Evolutionary conservation across 2,888 invertebrate species (phyloP).

Genomic region (Epistrophe grossulariae): DNA sequence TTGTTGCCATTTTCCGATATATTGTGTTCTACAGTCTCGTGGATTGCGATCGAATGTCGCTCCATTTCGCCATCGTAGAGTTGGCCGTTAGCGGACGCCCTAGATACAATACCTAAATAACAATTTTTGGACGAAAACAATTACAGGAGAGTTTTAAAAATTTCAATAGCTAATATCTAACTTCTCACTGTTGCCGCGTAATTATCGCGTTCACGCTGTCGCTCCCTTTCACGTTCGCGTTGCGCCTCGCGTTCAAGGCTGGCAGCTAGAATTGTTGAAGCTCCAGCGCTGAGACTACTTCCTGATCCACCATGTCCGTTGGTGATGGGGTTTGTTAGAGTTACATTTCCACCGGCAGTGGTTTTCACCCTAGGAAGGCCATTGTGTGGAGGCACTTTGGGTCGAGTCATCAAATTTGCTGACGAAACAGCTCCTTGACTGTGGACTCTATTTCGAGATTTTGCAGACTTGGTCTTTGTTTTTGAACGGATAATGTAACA

Average conservation of each 20-base stretch:
- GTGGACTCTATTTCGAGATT: slow-evolving; percentile 82
- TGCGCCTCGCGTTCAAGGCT: slow-evolving; percentile 83
- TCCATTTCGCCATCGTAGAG: slow-evolving; percentile 84
- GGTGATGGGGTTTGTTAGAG: slow-evolving; percentile 81
- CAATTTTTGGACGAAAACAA: slow-evolving; percentile 67
- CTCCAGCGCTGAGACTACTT: slow-evolving; percentile 86
- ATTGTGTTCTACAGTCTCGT: slow-evolving; percentile 71
- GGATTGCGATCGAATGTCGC: slow-evolving; percentile 80
- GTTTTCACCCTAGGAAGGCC: slow-evolving; percentile 65
- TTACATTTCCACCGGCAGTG: slow-evolving; percentile 79
- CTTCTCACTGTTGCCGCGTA: slow-evolving; percentile 86
- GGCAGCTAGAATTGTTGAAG: slow-evolving; percentile 87
- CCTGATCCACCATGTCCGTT: slow-evolving; percentile 84
- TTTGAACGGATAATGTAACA: slow-evolving; percentile 90
- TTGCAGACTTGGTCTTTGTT: slow-evolving; percentile 80
- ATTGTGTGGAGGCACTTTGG: slow-evolving; percentile 77
- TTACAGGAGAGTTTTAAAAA: slow-evolving; percentile 66
- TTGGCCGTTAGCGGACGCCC: slow-evolving; percentile 84
- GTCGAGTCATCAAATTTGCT: slow-evolving; percentile 82
- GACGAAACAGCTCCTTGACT: slow-evolving; percentile 83
- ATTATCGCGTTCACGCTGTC: slow-evolving; percentile 82
- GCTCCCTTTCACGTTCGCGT: slow-evolving; percentile 82
- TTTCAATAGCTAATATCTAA: slow-evolving; percentile 79
- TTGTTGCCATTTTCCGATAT: slow-evolving; percentile 78
- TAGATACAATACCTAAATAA: slow-evolving; percentile 84